Base-by-base conservation (phyloP, 2,888 invertebrate species). In the Kryphioiulus occultus region DNA sequence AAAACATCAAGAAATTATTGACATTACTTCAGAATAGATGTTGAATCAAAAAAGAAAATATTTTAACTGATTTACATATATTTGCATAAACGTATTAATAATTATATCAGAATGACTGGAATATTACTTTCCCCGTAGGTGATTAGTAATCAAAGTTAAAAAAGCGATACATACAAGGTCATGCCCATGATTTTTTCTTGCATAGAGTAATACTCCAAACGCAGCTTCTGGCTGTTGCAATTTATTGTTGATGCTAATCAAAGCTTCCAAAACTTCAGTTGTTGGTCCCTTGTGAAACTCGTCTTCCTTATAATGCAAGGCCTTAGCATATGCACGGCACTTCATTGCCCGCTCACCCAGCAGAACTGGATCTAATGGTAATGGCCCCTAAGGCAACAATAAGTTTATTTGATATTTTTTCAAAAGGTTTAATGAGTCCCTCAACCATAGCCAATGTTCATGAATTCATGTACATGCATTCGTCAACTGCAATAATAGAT, bases 201-300 rank as follows among this genome's bases (percentile, higher is more conserved):
- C 98, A 91, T 97, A 96, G 91, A 97, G 96, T 4, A 99, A 90
- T 1, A 93, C 93, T 87, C 99, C 99, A 91, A 97, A 97, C 0
- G 99, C 99, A 0, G 99, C 99, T 92, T 99, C 99, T 89, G 98
- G 97, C 91, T 99, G 99, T 91, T 99, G 99, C 42, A 99, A 93
- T 92, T 99, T 99, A 92, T 99, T 99, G 92, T 99, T 99, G 89
- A 99, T 99, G 89, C 93, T 93, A 85, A 99, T 99, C 0, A 99
- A 93, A 0, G 98, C 95, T 91, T 99, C 99, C 15, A 99, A 95
- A 0, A 98, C 97, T 90, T 96, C 95, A 15, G 97, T 95, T 89
- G 95, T 96, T 1, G 96, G 95, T 26, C 95, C 95, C 88, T 94
- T 94, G 90, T 96, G 95, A 91, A 98, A 99, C 92, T 99, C 98